Percentiles rank a stretch among this genome's conserved stretches.
phyloP scores from a whole-genome alignment of 2,888 invertebrate genomes.

The Brachyptera putata region DNA sequence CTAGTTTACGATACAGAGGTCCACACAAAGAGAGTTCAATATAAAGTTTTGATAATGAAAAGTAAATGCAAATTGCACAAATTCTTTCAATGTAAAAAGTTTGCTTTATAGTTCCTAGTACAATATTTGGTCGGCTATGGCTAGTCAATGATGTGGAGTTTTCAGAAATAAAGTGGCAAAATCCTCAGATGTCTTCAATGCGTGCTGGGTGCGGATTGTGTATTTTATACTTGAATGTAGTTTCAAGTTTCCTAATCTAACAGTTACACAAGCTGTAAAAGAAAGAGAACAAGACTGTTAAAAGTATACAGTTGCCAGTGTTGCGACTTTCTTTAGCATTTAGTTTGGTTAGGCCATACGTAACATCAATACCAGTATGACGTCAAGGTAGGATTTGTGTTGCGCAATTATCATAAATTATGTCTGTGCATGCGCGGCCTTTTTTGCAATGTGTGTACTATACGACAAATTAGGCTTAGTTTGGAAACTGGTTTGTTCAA shows the following conservation, averaged over 20 bases:
- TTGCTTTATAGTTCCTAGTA: background rate
- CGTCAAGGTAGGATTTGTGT: background rate
- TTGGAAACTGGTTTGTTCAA: too few species aligned
- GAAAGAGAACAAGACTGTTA: conserved; percentile 36
- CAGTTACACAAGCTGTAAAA: conserved; percentile 64
- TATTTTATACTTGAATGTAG: conserved; percentile 46
- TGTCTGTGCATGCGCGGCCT: background rate
- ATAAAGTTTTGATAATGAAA: too few species aligned
- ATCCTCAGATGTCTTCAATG: conserved; percentile 88
- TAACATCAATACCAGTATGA: background rate
- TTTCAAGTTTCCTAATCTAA: conserved; percentile 53
- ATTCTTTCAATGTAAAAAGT: too few species aligned
- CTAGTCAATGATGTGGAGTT: conserved; percentile 27
- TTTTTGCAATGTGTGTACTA: too few species aligned
- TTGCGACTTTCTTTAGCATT: too few species aligned
- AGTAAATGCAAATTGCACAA: too few species aligned
- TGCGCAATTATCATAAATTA: too few species aligned
- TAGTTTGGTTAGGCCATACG: too few species aligned
- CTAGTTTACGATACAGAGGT: too few species aligned
- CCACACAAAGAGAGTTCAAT: too few species aligned
- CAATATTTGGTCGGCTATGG: conserved; percentile 15
- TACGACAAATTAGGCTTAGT: too few species aligned
- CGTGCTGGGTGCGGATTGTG: conserved; percentile 77
- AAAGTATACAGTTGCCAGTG: too few species aligned
- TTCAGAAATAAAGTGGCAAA: conserved; percentile 44